Base-by-base conservation (phyloP, 2,888 invertebrate species). In the Cryptosula pallasiana region DNA sequence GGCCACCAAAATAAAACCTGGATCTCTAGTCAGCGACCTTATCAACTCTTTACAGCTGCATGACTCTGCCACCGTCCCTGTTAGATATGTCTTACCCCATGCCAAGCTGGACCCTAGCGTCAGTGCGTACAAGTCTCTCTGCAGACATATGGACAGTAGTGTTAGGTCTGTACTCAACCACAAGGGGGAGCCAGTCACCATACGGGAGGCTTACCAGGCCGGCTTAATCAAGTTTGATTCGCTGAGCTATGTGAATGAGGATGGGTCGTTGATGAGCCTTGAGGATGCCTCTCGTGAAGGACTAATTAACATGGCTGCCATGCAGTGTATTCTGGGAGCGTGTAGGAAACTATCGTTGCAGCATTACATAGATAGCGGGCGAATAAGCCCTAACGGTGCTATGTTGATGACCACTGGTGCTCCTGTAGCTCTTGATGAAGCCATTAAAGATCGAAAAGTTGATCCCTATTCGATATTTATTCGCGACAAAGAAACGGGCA, bases 201-300 rank as follows among this genome's bases (percentile, higher is more conserved):
- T 70, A 9, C 70, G 70, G 5, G 70, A 70, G 70, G 70, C 70
- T 9, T 70, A 70, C 23, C 55, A 36, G 29, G 23, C 36, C 23
- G 55, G 55, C 3, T 45, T 70, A 9, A 36, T 70, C 70, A 70
- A 70, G 45, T 70, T 70, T 70, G 70, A 70, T 45, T 70, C 70
- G 3, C 45, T 70, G 13, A 70, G 45, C 70, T 70, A 70, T 29
- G 70, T 54, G 9, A 54, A 36, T 23, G 55, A 20, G 3, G 70
- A 70, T 23, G 70, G 70, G 2, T 54, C 70, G 5, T 29, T 70
- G 36, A 36, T 54, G 5, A 54, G 25, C 23, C 34, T 63, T 27
- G 70, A 70, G 32, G 32, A 35, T 9, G 70, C 70, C 5, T 35
- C 45, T 3, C 45, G 23, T 16, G 9, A 36, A 9, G 35, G 45